These are phyloP conservation scores for Scolopax bukidnonensis DNA, from an alignment of 2,797 vertebrate species.

Conservation along the genomic window DNA sequence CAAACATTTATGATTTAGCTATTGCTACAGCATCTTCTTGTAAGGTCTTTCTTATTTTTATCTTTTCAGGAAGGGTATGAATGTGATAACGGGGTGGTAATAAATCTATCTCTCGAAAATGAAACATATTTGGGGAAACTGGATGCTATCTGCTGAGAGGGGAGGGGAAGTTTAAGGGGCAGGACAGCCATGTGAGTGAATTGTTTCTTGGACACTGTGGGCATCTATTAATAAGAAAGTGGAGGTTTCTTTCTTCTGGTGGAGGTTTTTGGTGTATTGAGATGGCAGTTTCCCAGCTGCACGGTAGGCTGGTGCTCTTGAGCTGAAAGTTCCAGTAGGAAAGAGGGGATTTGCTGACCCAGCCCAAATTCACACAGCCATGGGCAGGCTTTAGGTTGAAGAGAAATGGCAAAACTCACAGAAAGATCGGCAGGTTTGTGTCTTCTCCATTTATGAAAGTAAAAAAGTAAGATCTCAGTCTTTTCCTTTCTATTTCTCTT, in stretches of 20 bases:
- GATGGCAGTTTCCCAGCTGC: not conserved
- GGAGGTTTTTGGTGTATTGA: not conserved
- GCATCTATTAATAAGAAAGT: not conserved
- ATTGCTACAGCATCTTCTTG: conserved; percentile 71
- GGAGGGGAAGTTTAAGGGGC: not conserved
- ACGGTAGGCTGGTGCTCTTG: not conserved
- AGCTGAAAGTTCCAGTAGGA: not conserved
- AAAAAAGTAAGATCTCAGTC: not conserved
- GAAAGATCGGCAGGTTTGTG: not conserved
- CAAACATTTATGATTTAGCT: conserved; percentile 86
- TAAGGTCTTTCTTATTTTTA: conserved; percentile 79
- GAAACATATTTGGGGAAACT: conserved; percentile 28
- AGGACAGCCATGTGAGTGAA: not conserved
- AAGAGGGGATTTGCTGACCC: not conserved
- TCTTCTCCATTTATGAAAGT: not conserved
- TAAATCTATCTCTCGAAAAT: conserved; percentile 74
- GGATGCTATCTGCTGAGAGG: not conserved
- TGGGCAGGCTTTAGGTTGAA: not conserved
- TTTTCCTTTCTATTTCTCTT: not conserved
- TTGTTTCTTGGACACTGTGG: not conserved
- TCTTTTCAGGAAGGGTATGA: conserved; percentile 73
- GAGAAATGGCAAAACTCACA: not conserved
- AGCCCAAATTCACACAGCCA: not conserved
- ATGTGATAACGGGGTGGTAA: conserved; percentile 68
- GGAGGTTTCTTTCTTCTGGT: not conserved